Percentiles rank a stretch among this genome's conserved stretches.
These are phyloP conservation scores for Patella pellucida DNA, from an alignment of 2,888 invertebrate species.

Conservation along the genomic window DNA sequence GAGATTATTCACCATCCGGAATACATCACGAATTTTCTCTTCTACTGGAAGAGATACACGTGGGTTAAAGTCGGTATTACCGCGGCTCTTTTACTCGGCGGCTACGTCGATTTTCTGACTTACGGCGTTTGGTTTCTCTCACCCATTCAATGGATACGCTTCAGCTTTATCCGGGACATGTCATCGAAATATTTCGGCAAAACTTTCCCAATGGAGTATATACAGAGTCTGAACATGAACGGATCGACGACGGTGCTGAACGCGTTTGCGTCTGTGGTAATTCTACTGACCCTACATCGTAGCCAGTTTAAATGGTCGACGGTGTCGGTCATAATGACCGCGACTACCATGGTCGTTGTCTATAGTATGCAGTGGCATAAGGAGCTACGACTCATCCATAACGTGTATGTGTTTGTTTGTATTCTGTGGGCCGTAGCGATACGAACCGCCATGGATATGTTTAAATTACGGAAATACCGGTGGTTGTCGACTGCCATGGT, in stretches of 20 bases:
- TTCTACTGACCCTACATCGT: background rate
- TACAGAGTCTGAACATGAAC: background rate
- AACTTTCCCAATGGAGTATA: background rate
- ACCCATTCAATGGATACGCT: background rate
- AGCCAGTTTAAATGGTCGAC: background rate
- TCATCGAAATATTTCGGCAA: background rate
- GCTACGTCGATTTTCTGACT: background rate
- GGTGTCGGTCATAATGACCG: background rate
- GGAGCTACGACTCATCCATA: slow-evolving; percentile 48
- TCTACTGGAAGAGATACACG: background rate
- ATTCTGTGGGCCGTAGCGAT: slow-evolving; percentile 38
- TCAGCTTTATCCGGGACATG: slow-evolving; percentile 1
- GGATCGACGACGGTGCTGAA: background rate
- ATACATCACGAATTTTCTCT: background rate
- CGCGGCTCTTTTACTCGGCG: background rate
- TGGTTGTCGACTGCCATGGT: background rate
- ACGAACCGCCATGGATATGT: background rate
- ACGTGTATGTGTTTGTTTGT: slow-evolving; percentile 48
- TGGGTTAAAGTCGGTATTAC: background rate
- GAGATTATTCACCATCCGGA: background rate
- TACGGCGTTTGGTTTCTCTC: background rate
- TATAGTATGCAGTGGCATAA: background rate
- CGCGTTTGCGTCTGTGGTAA: background rate
- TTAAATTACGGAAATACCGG: background rate
- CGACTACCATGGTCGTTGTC: background rate